phyloP scores from a whole-genome alignment of 1,140 invertebrate genomes.

The Caenorhabditis tropicalis region DNA sequence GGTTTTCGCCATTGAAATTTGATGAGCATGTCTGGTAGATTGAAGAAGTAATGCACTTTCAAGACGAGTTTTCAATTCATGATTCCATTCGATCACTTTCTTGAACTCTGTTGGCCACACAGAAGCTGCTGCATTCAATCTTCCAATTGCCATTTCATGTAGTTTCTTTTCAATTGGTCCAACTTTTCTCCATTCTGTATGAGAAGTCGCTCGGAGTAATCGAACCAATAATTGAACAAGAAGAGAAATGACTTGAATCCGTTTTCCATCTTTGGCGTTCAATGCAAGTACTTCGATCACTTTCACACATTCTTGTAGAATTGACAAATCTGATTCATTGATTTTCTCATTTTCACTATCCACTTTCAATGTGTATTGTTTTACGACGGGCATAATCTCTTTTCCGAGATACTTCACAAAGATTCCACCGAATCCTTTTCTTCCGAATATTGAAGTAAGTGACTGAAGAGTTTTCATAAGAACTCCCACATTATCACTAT shows the following conservation, averaged over 20 bases:
- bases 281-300: conserved; percentile 80
- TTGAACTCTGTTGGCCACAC: conserved; percentile 46
- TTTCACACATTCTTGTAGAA: conserved; percentile 74
- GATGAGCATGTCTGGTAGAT: neutral
- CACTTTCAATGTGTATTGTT: neutral
- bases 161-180: conserved; percentile 54
- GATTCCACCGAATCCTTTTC: neutral
- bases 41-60: conserved; percentile 48
- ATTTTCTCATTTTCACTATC: conserved; percentile 42
- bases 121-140: conserved; percentile 61
- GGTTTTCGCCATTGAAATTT: conserved; percentile 2
- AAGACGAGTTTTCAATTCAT: conserved; percentile 22
- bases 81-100: conserved; percentile 39
- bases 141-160: conserved; percentile 66
- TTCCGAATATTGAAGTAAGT: neutral
- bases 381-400: neutral
- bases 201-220: conserved; percentile 61
- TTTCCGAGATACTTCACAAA: conserved; percentile 13
- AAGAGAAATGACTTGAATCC: conserved; percentile 76
- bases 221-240: conserved; percentile 62
- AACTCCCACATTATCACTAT: conserved; percentile 44
- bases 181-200: conserved; percentile 50
- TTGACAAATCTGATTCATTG: conserved; percentile 55
- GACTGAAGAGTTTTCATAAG: conserved; percentile 8
- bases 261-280: conserved; percentile 80